Evolutionary conservation across 2,797 vertebrate species (phyloP), one percentile per base, ranked within the genome.

Genomic region (Pampus argenteus): DNA sequence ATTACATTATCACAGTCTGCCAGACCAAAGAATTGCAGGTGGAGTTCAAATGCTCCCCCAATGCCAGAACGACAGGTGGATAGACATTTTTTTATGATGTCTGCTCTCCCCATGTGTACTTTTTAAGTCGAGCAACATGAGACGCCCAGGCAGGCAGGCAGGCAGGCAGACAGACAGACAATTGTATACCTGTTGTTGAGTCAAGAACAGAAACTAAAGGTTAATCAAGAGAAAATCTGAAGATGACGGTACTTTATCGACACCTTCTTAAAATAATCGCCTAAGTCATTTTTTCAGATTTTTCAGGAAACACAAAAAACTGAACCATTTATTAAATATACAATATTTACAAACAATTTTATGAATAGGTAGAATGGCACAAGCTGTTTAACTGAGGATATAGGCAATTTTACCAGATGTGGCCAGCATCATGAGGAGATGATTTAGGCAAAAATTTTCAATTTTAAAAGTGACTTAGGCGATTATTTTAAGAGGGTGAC

Each of bases 41-140:
- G 94, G 93, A 87, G 89, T 89, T 91, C 79, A 90, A 91, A 91
- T 89, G 86, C 82, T 85, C 77, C 76, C 82, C 79, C 82, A 64
- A 66, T 84, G 66, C 55, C 78, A 89, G 86, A 87, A 86, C 91
- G 90, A 95, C 95, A 95, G 95, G 95, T 95, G 95, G 92, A 92
- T 76, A 77, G 88, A 63, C 68, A 60, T 89, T 89, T 83, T 86
- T 94, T 95, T 94, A 95, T 90, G 93, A 94, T 84, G 93, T 93
- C 91, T 91, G 90, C 84, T 36, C 60, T 34, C 45, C 72, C 65
- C 81, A 52, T 81, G 86, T 91, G 85, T 84, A 89, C 68, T 79
- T 89, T 85, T 88, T 65, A 72, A 62, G 74, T 63, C 71, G 60
- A 57, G 94, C 88, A 95, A 95, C 88, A 88, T 90, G 94, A 95